These are phyloP conservation scores for Neodiprion fabricii DNA, from an alignment of 1,140 invertebrate genomes.

Conservation along the genomic window DNA sequence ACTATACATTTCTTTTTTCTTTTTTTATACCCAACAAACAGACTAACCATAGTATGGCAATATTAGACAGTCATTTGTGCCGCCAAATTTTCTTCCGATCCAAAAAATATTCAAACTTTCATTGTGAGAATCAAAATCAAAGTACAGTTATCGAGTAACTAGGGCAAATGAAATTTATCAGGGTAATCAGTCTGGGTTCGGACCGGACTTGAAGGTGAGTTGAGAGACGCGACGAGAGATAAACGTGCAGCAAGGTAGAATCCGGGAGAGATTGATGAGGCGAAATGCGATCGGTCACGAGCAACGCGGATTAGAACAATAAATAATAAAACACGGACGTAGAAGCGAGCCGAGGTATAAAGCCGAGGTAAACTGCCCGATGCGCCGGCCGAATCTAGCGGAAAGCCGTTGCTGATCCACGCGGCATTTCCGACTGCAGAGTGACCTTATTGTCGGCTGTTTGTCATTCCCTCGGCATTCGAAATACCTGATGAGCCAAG, in stretches of 20 bases:
- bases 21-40: too few relatives aligned
- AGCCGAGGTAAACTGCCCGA: neutral
- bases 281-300: neutral
- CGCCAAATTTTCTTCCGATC: too few relatives aligned
- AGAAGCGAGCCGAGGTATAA: too few relatives aligned
- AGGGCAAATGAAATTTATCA: too few relatives aligned
- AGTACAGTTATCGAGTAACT: too few relatives aligned
- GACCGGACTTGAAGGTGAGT: too few relatives aligned
- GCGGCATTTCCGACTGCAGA: neutral
- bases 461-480: neutral
- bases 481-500: neutral
- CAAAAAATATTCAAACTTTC: too few relatives aligned
- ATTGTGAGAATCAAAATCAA: too few relatives aligned
- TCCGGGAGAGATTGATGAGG: neutral
- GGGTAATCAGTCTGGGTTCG: too few relatives aligned
- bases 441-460: neutral
- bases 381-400: neutral
- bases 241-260: neutral
- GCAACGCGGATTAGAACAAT: neutral
- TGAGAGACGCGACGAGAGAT: neutral
- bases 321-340: neutral
- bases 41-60: too few relatives aligned
- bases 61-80: too few relatives aligned
- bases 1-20: too few relatives aligned
- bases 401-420: neutral